Conservation (phyloP, 2,888 invertebrate genomes). For the Eupeodes luniger region DNA sequence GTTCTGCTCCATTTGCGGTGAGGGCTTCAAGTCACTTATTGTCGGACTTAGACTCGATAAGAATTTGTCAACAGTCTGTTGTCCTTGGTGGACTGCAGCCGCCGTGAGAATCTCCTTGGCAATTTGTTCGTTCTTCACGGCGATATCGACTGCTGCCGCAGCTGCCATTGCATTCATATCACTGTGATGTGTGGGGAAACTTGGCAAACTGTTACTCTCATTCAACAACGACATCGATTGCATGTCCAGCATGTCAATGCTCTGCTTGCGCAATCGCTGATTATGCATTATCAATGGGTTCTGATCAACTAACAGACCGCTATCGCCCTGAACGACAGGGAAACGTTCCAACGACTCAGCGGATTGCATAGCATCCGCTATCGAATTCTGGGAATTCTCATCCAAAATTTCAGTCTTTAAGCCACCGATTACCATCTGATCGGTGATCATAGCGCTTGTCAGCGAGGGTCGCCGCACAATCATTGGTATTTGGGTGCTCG, state of each 20-base stretch:
- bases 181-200: constrained; percentile 79
- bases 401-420: constrained; percentile 89
- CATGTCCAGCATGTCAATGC: constrained; percentile 79
- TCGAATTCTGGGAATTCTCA: constrained; percentile 87
- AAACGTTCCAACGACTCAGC: constrained; percentile 82
- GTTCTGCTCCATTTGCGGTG: constrained; percentile 69
- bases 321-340: constrained; percentile 78
- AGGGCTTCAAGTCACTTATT: constrained; percentile 77
- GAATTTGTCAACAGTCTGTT: constrained; percentile 86
- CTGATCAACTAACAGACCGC: constrained; percentile 82
- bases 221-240: constrained; percentile 79
- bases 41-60: constrained; percentile 85
- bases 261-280: constrained; percentile 80
- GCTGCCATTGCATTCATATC: constrained; percentile 78
- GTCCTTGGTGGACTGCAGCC: constrained; percentile 86
- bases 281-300: constrained; percentile 76
- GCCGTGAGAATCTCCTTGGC: constrained; percentile 82
- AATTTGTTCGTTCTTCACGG: constrained; percentile 86
- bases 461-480: constrained; percentile 88
- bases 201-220: constrained; percentile 81
- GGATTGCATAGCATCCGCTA: constrained; percentile 80
- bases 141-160: constrained; percentile 80
- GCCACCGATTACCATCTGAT: constrained; percentile 84
- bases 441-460: constrained; percentile 81
- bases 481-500: constrained; percentile 86